Conservation (phyloP, 2,888 invertebrate species). For the Nephrocerus scutellatus region DNA sequence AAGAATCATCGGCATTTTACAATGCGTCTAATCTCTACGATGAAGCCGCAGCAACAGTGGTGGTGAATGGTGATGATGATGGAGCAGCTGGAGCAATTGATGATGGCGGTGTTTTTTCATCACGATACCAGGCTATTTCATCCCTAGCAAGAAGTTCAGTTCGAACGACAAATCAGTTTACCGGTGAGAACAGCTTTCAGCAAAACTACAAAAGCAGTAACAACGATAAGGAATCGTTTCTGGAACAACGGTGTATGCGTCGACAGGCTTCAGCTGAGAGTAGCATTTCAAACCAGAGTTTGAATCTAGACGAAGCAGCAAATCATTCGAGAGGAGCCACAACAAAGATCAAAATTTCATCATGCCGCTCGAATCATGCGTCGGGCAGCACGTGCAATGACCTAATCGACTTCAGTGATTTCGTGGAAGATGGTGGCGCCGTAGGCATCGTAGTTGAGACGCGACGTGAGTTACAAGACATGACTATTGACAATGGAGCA, state of each 20-base stretch:
- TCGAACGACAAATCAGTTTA: constrained; percentile 42
- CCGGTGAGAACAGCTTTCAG: constrained; percentile 43
- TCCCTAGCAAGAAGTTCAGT: constrained; percentile 45
- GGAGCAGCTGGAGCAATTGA: not conserved
- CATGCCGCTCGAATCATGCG: too few species aligned
- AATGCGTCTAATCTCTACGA: constrained; percentile 39
- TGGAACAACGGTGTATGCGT: constrained; percentile 38
- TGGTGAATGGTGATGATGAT: constrained; percentile 13
- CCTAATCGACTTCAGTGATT: constrained; percentile 44
- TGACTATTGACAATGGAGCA: too few species aligned
- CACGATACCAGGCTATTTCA: constrained; percentile 37
- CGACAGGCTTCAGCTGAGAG: constrained; percentile 48
- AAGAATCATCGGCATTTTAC: constrained; percentile 43
- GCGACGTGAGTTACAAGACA: too few species aligned
- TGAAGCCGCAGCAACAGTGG: constrained; percentile 26
- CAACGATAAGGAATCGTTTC: constrained; percentile 33
- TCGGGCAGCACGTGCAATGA: constrained; percentile 28
- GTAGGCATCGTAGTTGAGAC: constrained; percentile 18
- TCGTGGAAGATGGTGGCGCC: constrained; percentile 33
- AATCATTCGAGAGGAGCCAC: constrained; percentile 23
- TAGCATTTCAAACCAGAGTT: constrained; percentile 47
- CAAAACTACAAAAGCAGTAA: constrained; percentile 44
- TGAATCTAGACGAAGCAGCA: constrained; percentile 38
- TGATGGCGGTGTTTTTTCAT: too few species aligned
- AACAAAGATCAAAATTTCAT: constrained; percentile 30